phyloP scores from a whole-genome alignment of 2,888 invertebrate genomes.

The Sphaerophoria taeniata region DNA sequence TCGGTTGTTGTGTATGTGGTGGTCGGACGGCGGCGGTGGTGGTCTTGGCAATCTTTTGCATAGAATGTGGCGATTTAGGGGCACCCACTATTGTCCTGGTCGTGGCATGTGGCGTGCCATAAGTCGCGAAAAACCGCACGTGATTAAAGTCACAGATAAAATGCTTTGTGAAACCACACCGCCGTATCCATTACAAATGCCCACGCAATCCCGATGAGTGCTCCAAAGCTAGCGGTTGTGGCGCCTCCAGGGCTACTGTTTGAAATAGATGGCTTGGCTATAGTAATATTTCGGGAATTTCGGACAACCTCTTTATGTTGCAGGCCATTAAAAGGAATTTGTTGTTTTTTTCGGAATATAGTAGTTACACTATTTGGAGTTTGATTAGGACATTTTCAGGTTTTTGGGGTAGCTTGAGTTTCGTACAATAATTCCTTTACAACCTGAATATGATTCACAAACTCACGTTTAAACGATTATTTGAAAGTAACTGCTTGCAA shows the following conservation, averaged over 20 bases:
- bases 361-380: background rate
- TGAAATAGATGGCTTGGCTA: slow-evolving; percentile 43
- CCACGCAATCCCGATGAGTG: slow-evolving; percentile 45
- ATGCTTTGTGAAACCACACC: slow-evolving; percentile 58
- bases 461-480: no score
- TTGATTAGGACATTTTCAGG: no score
- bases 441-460: no score
- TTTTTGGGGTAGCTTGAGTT: no score
- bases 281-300: slow-evolving; percentile 59
- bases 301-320: slow-evolving; percentile 59
- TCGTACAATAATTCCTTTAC: no score
- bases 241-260: background rate
- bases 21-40: background rate
- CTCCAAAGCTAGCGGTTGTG: slow-evolving; percentile 9
- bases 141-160: slow-evolving; percentile 63
- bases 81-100: slow-evolving; percentile 14
- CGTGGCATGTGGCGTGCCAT: slow-evolving; percentile 28
- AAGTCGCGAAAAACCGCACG: slow-evolving; percentile 61
- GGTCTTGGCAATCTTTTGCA: slow-evolving; percentile 18
- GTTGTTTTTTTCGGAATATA: slow-evolving; percentile 54
- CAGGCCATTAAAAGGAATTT: slow-evolving; percentile 60
- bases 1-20: slow-evolving; percentile 8
- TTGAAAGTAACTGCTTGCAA: no score
- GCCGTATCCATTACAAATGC: slow-evolving; percentile 66
- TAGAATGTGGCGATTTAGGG: background rate